Percentiles rank a stretch among this genome's conserved stretches.
These are phyloP conservation scores for Galleria mellonella DNA, from an alignment of 1,140 invertebrate genomes.

Conservation along the genomic window DNA sequence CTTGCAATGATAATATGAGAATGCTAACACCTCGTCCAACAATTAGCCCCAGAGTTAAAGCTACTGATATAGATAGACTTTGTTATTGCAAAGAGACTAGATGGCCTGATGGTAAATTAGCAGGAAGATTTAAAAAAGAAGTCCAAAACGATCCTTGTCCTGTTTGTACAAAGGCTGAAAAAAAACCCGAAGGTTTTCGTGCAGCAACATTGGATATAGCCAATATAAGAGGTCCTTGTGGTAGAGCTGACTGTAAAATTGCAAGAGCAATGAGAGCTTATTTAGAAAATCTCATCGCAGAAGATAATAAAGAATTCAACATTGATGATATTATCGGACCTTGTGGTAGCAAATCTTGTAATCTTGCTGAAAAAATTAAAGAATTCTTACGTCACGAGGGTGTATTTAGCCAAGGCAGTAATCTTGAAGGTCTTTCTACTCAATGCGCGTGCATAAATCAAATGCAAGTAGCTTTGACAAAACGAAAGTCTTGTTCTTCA, in stretches of 20 bases:
- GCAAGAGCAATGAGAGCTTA: constrained; percentile 56
- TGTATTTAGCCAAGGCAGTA: constrained; percentile 31
- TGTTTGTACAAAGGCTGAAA: constrained; percentile 37
- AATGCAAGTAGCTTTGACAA: constrained; percentile 45
- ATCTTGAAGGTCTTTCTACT: constrained; percentile 42
- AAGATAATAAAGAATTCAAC: constrained; percentile 52
- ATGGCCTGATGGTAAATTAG: constrained; percentile 48
- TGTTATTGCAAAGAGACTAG: constrained; percentile 56
- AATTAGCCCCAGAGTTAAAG: constrained; percentile 48
- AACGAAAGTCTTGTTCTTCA: constrained; percentile 31
- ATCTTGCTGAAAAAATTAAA: constrained; percentile 50
- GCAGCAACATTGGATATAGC: constrained; percentile 47
- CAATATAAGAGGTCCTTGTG: constrained; percentile 62
- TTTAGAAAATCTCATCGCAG: constrained; percentile 55
- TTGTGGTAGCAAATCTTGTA: constrained; percentile 61
- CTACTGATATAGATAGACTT: constrained; percentile 57
- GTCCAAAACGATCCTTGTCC: constrained; percentile 45
- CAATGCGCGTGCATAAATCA: constrained; percentile 54
- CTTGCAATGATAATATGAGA: constrained; percentile 68
- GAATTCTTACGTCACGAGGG: constrained; percentile 53
- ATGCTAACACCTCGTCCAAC: constrained; percentile 62
- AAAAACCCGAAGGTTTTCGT: constrained; percentile 22
- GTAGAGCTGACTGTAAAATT: constrained; percentile 57
- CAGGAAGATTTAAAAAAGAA: constrained; percentile 44
- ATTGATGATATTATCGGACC: constrained; percentile 54